These are phyloP conservation scores for Leptodactylus fallax DNA, from an alignment of 2,797 vertebrate genomes.

Conservation along the genomic window DNA sequence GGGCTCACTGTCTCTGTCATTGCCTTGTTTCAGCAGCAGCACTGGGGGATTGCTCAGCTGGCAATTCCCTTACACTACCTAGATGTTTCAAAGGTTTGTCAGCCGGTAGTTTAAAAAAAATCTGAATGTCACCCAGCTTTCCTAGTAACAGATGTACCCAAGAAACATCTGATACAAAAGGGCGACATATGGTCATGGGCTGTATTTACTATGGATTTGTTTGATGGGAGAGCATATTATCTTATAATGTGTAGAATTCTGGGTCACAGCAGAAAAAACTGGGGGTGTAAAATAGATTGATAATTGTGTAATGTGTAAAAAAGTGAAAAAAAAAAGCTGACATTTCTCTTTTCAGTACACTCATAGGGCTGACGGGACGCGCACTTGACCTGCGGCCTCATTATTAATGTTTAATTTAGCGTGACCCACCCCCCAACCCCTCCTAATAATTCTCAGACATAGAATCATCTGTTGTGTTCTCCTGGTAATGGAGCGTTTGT, in stretches of 20 bases:
- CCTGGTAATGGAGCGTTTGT: neutral
- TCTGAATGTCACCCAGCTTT: too few relatives aligned
- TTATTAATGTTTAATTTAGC: conserved; percentile 15
- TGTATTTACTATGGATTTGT: too few relatives aligned
- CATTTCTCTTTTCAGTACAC: neutral
- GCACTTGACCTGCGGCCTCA: neutral
- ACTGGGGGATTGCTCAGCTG: too few relatives aligned
- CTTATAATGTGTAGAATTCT: neutral
- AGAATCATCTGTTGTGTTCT: conserved; percentile 6
- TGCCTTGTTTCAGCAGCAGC: too few relatives aligned
- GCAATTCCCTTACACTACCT: too few relatives aligned
- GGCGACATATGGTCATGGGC: too few relatives aligned
- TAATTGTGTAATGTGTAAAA: neutral
- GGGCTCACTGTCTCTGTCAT: too few relatives aligned
- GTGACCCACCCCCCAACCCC: neutral
- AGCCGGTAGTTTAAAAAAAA: too few relatives aligned
- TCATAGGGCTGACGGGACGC: neutral
- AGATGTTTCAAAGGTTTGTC: too few relatives aligned
- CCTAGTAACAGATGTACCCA: too few relatives aligned
- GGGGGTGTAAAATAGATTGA: neutral
- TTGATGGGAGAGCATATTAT: too few relatives aligned
- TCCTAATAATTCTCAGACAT: conserved; percentile 18
- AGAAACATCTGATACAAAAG: too few relatives aligned
- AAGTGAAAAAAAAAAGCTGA: neutral
- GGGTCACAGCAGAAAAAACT: neutral